Percentiles rank a stretch among this genome's conserved stretches.
phyloP scores from a whole-genome alignment of 2,888 invertebrate genomes.

The Ophioninae sp. region DNA sequence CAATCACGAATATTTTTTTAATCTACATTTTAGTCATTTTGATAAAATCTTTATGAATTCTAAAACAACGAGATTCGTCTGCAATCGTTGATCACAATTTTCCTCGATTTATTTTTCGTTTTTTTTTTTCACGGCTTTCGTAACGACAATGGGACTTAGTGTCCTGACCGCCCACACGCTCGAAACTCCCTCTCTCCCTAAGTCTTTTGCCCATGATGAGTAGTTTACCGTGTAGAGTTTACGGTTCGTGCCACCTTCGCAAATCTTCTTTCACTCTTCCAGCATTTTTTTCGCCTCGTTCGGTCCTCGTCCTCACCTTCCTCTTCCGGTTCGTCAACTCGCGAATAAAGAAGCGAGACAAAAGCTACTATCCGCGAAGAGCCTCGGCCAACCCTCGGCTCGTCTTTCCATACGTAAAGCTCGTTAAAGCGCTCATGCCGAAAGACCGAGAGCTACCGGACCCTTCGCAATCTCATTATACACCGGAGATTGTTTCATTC shows the following conservation, averaged over 20 bases:
- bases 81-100: neutral
- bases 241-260: conserved; percentile 70
- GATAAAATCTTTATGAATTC: too few relatives aligned
- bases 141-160: conserved; percentile 70
- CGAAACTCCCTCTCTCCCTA: conserved; percentile 25
- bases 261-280: conserved; percentile 61
- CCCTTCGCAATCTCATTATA: conserved; percentile 46
- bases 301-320: conserved; percentile 11
- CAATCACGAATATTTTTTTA: too few relatives aligned
- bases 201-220: conserved; percentile 67
- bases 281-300: neutral
- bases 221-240: conserved; percentile 69
- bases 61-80: conserved; percentile 1
- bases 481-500: conserved; percentile 54
- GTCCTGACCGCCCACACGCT: conserved; percentile 62
- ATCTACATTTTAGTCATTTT: too few relatives aligned
- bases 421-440: conserved; percentile 34
- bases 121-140: conserved; percentile 67
- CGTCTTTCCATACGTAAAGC: neutral
- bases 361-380: conserved; percentile 17
- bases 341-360: conserved; percentile 19
- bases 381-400: neutral
- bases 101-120: neutral
- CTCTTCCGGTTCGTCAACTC: conserved; percentile 37
- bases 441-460: conserved; percentile 27